Evolutionary conservation across 2,797 vertebrate genomes (phyloP).

Genomic region (Pygocentrus nattereri): DNA sequence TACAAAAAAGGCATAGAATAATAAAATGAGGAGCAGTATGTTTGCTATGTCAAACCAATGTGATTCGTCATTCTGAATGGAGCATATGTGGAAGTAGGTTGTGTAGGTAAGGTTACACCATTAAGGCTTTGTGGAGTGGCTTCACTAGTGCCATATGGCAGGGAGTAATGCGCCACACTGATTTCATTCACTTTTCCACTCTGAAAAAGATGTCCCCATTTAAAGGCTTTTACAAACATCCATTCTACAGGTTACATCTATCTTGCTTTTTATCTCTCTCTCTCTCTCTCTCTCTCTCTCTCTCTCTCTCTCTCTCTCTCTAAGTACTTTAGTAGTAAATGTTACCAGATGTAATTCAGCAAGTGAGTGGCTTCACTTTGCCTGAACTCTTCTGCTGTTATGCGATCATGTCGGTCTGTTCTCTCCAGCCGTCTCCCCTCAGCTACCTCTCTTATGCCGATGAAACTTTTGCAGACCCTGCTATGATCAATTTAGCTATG

Average conservation of each 20-base stretch:
- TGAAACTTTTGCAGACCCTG: constrained; percentile 66
- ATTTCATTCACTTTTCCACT: constrained; percentile 70
- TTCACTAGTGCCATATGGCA: not conserved
- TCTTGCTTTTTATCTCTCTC: constrained; percentile 62
- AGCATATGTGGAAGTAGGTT: not conserved
- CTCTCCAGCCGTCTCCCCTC: constrained; percentile 45
- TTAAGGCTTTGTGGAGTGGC: not conserved
- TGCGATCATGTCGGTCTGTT: constrained; percentile 59
- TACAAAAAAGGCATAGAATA: too few relatives aligned
- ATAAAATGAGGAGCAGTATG: too few relatives aligned
- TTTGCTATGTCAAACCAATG: too few relatives aligned
- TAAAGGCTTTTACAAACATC: constrained; percentile 44
- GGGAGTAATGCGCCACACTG: constrained; percentile 48
- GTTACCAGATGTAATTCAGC: constrained; percentile 79
- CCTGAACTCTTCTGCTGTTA: constrained; percentile 70
- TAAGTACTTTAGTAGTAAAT: constrained; percentile 78
- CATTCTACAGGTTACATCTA: constrained; percentile 46
- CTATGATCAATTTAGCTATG: constrained; percentile 38
- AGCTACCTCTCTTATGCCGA: constrained; percentile 11
- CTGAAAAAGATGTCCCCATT: constrained; percentile 68
- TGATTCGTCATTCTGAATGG: too few relatives aligned
- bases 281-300: constrained; percentile 75
- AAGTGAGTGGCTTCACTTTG: constrained; percentile 66
- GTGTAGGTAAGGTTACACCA: not conserved
- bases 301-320: constrained; percentile 62